Percentiles rank a stretch among this genome's conserved stretches.
Conservation (phyloP, 2,888 invertebrate species). For the Hymenopus coronatus region DNA sequence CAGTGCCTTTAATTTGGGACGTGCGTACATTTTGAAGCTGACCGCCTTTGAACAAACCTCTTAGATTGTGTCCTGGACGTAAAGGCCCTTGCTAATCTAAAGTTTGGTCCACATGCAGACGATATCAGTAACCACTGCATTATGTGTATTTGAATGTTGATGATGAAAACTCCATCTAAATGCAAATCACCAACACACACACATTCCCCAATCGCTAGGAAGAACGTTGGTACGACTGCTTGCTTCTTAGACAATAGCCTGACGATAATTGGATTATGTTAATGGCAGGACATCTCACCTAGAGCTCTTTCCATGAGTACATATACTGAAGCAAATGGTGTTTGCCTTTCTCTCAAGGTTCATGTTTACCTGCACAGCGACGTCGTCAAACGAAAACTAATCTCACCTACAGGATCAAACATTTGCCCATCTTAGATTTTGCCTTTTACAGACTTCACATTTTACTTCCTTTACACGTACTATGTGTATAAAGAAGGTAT, state of each 20-base stretch:
- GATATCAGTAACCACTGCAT: background rate
- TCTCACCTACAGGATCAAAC: background rate
- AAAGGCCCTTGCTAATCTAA: too few species aligned
- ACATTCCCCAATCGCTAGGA: background rate
- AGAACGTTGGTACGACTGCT: too few species aligned
- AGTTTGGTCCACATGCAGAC: background rate
- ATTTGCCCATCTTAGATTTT: too few species aligned
- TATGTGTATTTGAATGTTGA: background rate
- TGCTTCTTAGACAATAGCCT: background rate
- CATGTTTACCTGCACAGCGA: background rate
- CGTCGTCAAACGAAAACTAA: background rate
- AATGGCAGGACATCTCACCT: background rate
- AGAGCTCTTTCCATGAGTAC: background rate
- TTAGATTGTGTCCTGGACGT: too few species aligned
- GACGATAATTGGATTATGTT: background rate
- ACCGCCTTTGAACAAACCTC: too few species aligned
- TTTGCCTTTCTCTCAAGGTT: background rate
- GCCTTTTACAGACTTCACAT: too few species aligned
- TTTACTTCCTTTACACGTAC: too few species aligned
- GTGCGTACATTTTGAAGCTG: too few species aligned
- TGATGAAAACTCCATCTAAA: constrained; percentile 17
- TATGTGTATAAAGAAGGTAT: too few species aligned
- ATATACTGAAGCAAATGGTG: background rate
- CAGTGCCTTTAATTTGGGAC: too few species aligned
- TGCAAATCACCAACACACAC: background rate